Percentiles rank a stretch among this genome's conserved stretches.
Evolutionary conservation across 2,113 vertebrate genomes (phyloP).

Genomic region (Ondatra zibethicus): DNA sequence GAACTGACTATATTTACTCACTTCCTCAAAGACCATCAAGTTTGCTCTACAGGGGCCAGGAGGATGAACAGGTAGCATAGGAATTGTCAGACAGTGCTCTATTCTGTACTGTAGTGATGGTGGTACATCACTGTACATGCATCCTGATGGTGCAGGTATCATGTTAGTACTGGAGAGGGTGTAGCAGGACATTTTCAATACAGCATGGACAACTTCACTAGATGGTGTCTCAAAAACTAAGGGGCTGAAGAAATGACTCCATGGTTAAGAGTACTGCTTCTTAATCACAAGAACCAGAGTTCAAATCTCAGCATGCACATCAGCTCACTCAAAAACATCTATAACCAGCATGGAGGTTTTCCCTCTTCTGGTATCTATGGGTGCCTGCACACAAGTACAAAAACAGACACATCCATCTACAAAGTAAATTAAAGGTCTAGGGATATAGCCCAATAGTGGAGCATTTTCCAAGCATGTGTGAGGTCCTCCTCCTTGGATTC

Average conservation of each 20-base stretch:
- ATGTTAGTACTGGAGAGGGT: neutral
- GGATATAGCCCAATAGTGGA: neutral
- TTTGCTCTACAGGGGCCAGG: neutral
- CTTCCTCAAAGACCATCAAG: neutral
- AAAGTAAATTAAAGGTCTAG: neutral
- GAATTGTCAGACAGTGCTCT: too few relatives aligned
- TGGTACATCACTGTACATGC: neutral
- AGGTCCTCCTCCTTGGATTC: too few relatives aligned
- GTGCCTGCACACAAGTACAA: neutral
- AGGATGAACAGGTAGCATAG: neutral
- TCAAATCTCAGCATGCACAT: neutral
- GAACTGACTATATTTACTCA: neutral
- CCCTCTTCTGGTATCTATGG: neutral
- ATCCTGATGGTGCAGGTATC: neutral
- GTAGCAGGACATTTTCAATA: neutral
- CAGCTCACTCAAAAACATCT: neutral
- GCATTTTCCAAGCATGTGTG: too few relatives aligned
- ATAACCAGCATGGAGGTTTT: too few relatives aligned
- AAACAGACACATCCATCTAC: too few relatives aligned
- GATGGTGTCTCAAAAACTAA: neutral
- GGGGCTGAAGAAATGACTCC: neutral
- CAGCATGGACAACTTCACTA: neutral
- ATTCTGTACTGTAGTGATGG: too few relatives aligned
- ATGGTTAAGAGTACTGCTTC: neutral
- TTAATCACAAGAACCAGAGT: neutral